A percentile compares a stretch with the other conserved stretches of the same genome.
These are phyloP conservation scores for Fregetta grallaria DNA, from an alignment of 2,113 vertebrate species.

Conservation along the genomic window DNA sequence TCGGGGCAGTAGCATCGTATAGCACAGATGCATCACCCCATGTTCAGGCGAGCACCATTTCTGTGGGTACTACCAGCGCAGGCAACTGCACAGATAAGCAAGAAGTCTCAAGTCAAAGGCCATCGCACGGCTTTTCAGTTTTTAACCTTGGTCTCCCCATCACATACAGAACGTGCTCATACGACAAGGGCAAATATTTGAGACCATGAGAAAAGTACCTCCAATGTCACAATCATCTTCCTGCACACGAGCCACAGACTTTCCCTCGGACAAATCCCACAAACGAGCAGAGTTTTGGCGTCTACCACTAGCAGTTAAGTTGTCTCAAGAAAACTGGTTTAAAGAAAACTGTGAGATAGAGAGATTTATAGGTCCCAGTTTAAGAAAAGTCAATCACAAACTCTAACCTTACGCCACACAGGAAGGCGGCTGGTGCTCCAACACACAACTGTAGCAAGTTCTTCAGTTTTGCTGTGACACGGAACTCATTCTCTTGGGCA, in stretches of 20 bases:
- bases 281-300: not conserved
- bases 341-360: not conserved
- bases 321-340: not conserved
- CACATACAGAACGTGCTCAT: not conserved
- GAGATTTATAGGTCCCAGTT: not conserved
- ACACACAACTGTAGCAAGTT: not conserved
- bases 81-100: fast-evolving
- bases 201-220: not conserved
- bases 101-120: not conserved
- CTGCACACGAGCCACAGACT: fast-evolving
- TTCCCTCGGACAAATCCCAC: not conserved
- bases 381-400: not conserved
- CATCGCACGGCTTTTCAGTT: fast-evolving
- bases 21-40: fast-evolving
- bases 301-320: not conserved
- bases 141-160: not conserved
- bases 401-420: not conserved
- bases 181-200: not conserved
- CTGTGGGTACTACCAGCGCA: not conserved
- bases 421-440: not conserved
- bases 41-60: fast-evolving
- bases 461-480: not conserved
- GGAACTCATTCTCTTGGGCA: not conserved
- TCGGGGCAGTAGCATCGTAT: fast-evolving
- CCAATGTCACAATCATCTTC: not conserved